Base-by-base conservation (phyloP, 2,797 vertebrate species). In the Myotis findleyi region DNA sequence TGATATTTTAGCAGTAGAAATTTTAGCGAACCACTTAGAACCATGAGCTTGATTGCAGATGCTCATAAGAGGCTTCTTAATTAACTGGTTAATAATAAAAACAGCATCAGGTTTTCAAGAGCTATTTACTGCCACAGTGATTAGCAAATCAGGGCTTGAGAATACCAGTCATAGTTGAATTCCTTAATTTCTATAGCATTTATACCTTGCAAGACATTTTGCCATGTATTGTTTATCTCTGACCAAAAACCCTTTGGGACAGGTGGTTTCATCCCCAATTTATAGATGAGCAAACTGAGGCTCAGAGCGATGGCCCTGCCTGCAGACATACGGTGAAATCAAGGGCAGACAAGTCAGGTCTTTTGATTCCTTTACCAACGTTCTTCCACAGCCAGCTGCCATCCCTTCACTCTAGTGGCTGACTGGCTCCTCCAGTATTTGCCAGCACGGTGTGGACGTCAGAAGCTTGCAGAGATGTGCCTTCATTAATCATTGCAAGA, bases 71-170 rank as follows among this genome's bases (percentile, higher is more conserved):
- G 6, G 44, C 64, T 85, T 89, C 55, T 93, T 77, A 91, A 94
- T 95, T 84, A 91, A 86, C 16, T 69, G 93, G 94, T 87, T 94
- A 93, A 82, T 93, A 80, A 57, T 69, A 95, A 88, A 77, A 93
- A 73, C 4, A 80, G 72, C 25, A 81, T 44, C 64, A 71, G 17
- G 18, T 69, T 83, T 55, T 89, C 33, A 73, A 87, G 53, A 83
- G 11, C 38, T 72, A 27, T 83, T 91, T 96, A 71, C 49, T 87
- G 80, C 59, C 89, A 55, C 38, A 53, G 4, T 64, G 66, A 86
- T 81, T 91, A 93, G 36, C 69, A 95, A 69, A 75, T 73, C 87
- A 83, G 62, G 25, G 12, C 57, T 86, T 76, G 59, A 91, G 49
- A 76, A 85, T 86, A 72, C 64, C 47, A 47, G 3, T 68, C 79